Base-by-base conservation (phyloP, 1,140 invertebrate genomes). In the Proales similis region DNA sequence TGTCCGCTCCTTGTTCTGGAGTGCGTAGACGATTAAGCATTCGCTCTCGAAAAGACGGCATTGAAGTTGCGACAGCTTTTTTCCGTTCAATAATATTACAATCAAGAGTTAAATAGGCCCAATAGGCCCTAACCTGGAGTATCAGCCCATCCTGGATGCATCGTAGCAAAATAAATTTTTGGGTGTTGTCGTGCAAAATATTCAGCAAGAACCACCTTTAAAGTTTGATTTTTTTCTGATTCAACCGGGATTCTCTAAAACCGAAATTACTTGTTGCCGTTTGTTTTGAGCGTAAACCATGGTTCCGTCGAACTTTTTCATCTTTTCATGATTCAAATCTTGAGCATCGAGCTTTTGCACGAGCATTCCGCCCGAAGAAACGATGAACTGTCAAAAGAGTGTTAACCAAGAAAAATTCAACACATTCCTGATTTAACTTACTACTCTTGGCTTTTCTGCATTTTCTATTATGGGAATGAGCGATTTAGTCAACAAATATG, bases 71-170 rank as follows among this genome's bases (percentile, higher is more conserved):
- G 17, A 80, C 74, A 62, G 73, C 78, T 57, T 48, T 42, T 12
- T 1, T 42, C 30, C 14, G 14, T 42, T 14, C n/a, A 19, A n/a
- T 12, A 46, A 46, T n/a, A 30, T 3, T 30, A 30, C 1, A 12
- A 2, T 48, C 17, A 19, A 48, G 9, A 24, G 6, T 30, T 24
- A 30, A 30, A 14, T 51, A 6, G n/a, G 5, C 22, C 17, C 6
- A 51, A 51, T 30, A 3, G 9, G 4, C 20, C 12, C 14, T 26
- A 48, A 19, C 70, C 71, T 49, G 74, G 72, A 17, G 78, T 80
- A 63, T 79, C 78, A 5, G 75, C 75, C 79, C 79, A 80, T 20
- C 79, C 79, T 4, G 78, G 79, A 66, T 80, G 78, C 77, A 79
- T 78, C 32, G 68, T 66, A 19, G 74, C 75, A 66, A 79, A 80